Conservation (phyloP, 2,113 vertebrate genomes). For the Thamnophis sirtalis region DNA sequence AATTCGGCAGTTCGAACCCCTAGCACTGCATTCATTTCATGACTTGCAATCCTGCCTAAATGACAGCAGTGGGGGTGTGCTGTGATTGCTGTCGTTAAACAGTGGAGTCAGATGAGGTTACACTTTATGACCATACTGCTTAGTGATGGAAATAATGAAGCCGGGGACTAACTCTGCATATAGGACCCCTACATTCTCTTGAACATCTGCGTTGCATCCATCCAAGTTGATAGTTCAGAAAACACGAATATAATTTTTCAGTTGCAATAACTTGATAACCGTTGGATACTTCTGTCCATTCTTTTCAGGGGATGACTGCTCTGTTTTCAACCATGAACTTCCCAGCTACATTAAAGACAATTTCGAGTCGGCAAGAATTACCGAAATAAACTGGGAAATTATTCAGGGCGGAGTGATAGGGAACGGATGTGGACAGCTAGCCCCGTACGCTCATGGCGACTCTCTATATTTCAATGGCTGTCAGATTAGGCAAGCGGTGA, state of each 20-base stretch:
- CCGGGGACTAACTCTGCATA: too few relatives aligned
- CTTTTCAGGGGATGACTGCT: conserved; percentile 89
- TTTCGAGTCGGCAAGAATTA: conserved; percentile 90
- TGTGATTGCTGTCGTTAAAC: too few relatives aligned
- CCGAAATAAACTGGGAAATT: conserved; percentile 92
- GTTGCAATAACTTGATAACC: neutral
- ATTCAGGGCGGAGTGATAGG: conserved; percentile 92
- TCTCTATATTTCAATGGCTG: conserved; percentile 97
- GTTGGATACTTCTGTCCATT: conserved; percentile 31
- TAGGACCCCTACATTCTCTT: too few relatives aligned
- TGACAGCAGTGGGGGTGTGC: too few relatives aligned
- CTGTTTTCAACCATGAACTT: conserved; percentile 85
- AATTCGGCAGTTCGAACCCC: too few relatives aligned
- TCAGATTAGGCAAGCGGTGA: conserved; percentile 92
- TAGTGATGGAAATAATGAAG: too few relatives aligned
- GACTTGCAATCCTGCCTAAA: too few relatives aligned
- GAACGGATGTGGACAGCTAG: conserved; percentile 94
- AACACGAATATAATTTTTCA: conserved; percentile 4
- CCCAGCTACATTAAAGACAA: conserved; percentile 97
- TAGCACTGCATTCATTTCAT: too few relatives aligned
- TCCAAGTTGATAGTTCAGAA: neutral
- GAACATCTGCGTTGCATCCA: neutral
- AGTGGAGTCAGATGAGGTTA: too few relatives aligned
- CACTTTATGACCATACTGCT: too few relatives aligned
- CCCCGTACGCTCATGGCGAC: conserved; percentile 93